These are phyloP conservation scores for Danionella dracula DNA, from an alignment of 2,797 vertebrate genomes.

Conservation along the genomic window DNA sequence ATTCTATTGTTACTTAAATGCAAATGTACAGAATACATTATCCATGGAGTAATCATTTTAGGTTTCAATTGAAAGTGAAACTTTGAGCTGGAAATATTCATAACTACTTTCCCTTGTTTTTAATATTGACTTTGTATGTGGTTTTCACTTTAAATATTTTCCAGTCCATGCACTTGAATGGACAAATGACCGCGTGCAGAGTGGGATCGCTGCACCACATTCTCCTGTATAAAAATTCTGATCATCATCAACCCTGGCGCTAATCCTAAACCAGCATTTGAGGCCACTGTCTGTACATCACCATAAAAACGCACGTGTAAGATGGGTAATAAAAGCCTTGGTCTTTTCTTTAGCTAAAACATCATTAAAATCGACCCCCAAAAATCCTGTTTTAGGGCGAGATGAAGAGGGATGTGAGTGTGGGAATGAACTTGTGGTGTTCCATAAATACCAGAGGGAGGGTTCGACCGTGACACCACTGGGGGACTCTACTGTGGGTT, in stretches of 20 bases:
- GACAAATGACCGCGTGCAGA: constrained; percentile 63
- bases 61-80: constrained; percentile 59
- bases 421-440: constrained; percentile 11
- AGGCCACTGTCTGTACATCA: constrained; percentile 60
- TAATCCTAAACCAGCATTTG: constrained; percentile 53
- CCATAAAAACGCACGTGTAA: constrained; percentile 54
- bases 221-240: constrained; percentile 48
- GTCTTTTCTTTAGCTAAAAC: constrained; percentile 47
- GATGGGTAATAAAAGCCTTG: constrained; percentile 54
- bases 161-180: constrained; percentile 71
- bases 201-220: constrained; percentile 56
- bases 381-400: constrained; percentile 48
- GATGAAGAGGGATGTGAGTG: not conserved
- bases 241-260: constrained; percentile 35
- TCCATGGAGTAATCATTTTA: constrained; percentile 45
- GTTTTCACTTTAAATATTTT: no score
- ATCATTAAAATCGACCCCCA: constrained; percentile 45
- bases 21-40: constrained; percentile 66
- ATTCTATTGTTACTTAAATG: constrained; percentile 60
- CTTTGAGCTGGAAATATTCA: constrained; percentile 60
- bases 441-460: constrained; percentile 29
- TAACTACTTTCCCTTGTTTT: constrained; percentile 57
- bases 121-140: constrained; percentile 49
- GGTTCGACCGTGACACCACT: constrained; percentile 35
- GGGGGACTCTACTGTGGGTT: constrained; percentile 26